Evolutionary conservation across 2,888 invertebrate species (phyloP).

Genomic region (Andrena chrysosceles): DNA sequence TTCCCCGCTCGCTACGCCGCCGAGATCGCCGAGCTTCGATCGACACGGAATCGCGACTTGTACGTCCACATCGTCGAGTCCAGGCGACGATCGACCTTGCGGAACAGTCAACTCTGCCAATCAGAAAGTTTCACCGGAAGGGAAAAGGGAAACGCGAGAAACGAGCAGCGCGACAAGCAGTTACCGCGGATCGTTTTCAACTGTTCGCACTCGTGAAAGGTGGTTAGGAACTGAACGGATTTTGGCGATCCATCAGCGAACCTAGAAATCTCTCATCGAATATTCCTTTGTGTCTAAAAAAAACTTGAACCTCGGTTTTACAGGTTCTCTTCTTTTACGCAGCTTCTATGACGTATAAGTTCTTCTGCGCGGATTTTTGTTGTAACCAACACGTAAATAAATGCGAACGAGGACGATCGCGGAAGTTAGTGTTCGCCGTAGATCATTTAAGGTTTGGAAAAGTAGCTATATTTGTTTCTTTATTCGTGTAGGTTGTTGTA

Average conservation of each 20-base stretch:
- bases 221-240: conserved; percentile 36
- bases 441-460: conserved; percentile 16
- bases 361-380: not conserved
- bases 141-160: conserved; percentile 27
- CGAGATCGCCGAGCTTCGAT: not conserved
- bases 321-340: not conserved
- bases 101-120: conserved; percentile 40
- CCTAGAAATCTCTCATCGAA: not conserved
- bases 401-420: not conserved
- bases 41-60: conserved; percentile 38
- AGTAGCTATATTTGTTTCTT: conserved; percentile 29
- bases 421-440: not conserved
- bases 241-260: conserved; percentile 21
- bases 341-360: not conserved
- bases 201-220: conserved; percentile 3
- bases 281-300: not conserved
- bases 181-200: conserved; percentile 23
- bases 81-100: conserved; percentile 33
- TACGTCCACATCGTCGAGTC: conserved; percentile 23
- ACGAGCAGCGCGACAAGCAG: conserved; percentile 15
- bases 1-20: not conserved
- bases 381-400: not conserved
- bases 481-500: conserved; percentile 59
- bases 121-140: conserved; percentile 24
- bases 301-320: conserved; percentile 7